These are phyloP conservation scores for Osmerus mordax DNA, from an alignment of 2,113 vertebrate species.

Conservation along the genomic window DNA sequence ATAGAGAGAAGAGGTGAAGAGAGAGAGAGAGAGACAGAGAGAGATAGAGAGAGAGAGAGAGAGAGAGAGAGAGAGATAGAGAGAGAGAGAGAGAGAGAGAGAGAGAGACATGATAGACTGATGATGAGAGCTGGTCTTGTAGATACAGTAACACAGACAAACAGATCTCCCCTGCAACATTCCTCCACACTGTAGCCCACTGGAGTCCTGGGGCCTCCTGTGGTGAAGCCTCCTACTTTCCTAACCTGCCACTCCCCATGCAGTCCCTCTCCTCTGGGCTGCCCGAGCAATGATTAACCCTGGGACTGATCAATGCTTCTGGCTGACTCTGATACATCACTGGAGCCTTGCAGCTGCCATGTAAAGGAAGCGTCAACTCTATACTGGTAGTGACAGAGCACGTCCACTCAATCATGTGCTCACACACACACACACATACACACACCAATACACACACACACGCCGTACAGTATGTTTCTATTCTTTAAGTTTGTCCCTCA, in stretches of 20 bases:
- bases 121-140: too few species aligned
- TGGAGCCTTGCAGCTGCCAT: constrained; percentile 73
- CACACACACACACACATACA: constrained; percentile 11
- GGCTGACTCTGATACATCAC: constrained; percentile 78
- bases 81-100: background rate
- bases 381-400: constrained; percentile 61
- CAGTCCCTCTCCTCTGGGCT: constrained; percentile 56
- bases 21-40: constrained; percentile 20
- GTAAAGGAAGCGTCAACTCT: constrained; percentile 77
- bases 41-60: too few species aligned
- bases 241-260: constrained; percentile 54
- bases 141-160: background rate
- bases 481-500: too few species aligned
- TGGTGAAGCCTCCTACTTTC: constrained; percentile 54
- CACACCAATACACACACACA: constrained; percentile 5
- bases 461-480: background rate
- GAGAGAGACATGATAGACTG: background rate
- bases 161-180: constrained; percentile 33
- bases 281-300: constrained; percentile 77
- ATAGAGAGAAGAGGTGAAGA: constrained; percentile 5
- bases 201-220: constrained; percentile 5
- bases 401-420: constrained; percentile 66
- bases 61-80: too few species aligned
- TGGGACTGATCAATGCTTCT: constrained; percentile 74
- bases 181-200: constrained; percentile 47